These are phyloP conservation scores for Mystacides longicornis DNA, from an alignment of 2,888 invertebrate genomes.

Conservation along the genomic window DNA sequence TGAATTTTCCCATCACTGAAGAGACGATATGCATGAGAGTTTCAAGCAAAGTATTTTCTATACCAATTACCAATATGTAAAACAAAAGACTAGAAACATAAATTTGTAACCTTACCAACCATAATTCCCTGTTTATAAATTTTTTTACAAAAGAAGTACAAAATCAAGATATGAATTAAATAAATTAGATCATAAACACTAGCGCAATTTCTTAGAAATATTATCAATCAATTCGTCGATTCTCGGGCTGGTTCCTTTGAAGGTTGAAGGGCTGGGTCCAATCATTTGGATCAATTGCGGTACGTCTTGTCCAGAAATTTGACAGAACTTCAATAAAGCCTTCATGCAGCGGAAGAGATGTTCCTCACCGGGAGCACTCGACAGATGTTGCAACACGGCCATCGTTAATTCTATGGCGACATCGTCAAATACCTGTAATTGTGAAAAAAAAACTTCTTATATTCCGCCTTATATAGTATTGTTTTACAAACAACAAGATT, in stretches of 20 bases:
- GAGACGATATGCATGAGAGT: no score
- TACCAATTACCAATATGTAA: no score
- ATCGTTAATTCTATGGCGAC: conserved; percentile 86
- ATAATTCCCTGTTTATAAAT: no score
- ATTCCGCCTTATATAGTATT: no score
- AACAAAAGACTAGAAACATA: no score
- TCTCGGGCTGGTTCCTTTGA: conserved; percentile 72
- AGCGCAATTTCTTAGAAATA: conserved; percentile 59
- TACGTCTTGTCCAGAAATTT: conserved; percentile 74
- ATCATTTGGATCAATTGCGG: conserved; percentile 86
- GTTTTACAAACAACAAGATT: no score
- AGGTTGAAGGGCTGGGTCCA: conserved; percentile 77
- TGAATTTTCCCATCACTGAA: no score
- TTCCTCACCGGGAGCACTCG: conserved; percentile 71
- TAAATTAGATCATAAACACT: conserved; percentile 25
- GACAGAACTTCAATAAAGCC: conserved; percentile 65
- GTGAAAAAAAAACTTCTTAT: no score
- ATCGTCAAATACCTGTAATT: conserved; percentile 85
- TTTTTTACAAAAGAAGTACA: no score
- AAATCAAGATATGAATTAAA: no score
- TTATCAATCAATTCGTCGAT: conserved; percentile 74
- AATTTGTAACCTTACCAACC: no score
- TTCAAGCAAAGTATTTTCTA: no score
- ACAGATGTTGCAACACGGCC: conserved; percentile 85
- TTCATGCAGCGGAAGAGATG: conserved; percentile 71